These are phyloP conservation scores for Xanthorhoe spadicearia DNA, from an alignment of 2,888 invertebrate species.

Conservation along the genomic window DNA sequence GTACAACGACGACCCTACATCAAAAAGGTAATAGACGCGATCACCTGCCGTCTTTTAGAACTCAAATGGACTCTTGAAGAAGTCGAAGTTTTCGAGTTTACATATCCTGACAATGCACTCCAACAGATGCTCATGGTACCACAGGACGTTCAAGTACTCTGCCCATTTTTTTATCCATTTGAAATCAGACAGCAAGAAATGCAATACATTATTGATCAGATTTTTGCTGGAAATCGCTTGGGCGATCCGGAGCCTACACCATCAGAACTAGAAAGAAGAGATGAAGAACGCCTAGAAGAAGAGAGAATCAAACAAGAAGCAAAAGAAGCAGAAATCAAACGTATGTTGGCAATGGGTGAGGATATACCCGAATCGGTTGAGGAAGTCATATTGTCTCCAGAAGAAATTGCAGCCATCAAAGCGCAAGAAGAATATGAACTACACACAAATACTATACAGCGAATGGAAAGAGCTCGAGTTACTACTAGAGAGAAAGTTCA, in stretches of 20 bases:
- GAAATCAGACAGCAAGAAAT: conserved; percentile 80
- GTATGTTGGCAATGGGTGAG: conserved; percentile 62
- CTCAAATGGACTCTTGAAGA: conserved; percentile 83
- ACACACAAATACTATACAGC: conserved; percentile 66
- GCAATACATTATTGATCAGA: conserved; percentile 76
- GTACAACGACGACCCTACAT: conserved; percentile 85
- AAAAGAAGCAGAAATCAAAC: conserved; percentile 62
- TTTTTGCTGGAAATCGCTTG: conserved; percentile 71
- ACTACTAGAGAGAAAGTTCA: conserved; percentile 51
- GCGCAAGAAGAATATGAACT: conserved; percentile 60
- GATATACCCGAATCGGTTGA: conserved; percentile 56
- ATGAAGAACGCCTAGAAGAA: conserved; percentile 62
- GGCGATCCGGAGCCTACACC: conserved; percentile 70
- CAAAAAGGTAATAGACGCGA: conserved; percentile 84
- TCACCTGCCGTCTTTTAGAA: conserved; percentile 85
- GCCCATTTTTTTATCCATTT: conserved; percentile 86
- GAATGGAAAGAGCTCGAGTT: conserved; percentile 72
- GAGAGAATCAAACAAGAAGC: conserved; percentile 59
- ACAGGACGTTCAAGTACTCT: conserved; percentile 86
- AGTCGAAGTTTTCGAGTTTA: conserved; percentile 85
- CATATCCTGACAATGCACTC: conserved; percentile 89
- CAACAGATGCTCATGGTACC: conserved; percentile 89
- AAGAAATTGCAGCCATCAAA: conserved; percentile 59
- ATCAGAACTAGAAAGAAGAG: conserved; percentile 62
- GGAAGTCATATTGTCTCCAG: conserved; percentile 56